Conservation (phyloP, 2,113 vertebrate genomes). For the Theropithecus gelada region DNA sequence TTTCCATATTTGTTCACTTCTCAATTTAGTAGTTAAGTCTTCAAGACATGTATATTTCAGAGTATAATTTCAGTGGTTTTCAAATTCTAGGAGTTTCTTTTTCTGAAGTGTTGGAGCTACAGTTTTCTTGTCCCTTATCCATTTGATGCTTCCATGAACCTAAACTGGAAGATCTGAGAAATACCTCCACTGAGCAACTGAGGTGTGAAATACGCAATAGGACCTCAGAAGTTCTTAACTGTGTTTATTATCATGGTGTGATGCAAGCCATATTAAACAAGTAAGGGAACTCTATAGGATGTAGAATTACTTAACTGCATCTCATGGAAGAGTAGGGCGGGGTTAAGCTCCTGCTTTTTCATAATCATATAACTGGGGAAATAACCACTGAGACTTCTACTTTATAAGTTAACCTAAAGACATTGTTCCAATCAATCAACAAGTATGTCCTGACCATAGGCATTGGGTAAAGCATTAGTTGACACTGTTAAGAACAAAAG, state of each 20-base stretch:
- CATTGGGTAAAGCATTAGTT: background rate
- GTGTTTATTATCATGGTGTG: background rate
- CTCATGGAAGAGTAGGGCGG: background rate
- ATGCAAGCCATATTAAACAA: background rate
- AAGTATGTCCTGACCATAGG: background rate
- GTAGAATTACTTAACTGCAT: background rate
- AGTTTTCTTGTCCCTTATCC: background rate
- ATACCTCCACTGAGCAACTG: background rate
- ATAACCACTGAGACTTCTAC: background rate
- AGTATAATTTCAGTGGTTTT: background rate
- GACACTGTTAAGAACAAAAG: background rate
- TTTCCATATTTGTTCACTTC: slow-evolving; percentile 32
- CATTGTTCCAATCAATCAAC: background rate
- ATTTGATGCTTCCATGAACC: background rate
- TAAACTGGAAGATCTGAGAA: background rate
- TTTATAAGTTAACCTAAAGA: background rate
- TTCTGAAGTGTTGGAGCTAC: background rate
- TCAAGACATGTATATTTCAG: slow-evolving; percentile 53
- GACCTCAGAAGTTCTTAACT: background rate
- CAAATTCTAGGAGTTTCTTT: background rate
- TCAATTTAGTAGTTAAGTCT: background rate
- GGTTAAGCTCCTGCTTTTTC: background rate
- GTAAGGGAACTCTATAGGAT: background rate
- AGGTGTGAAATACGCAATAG: background rate
- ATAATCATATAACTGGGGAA: background rate